Evolutionary conservation across 2,797 vertebrate genomes (phyloP), one percentile per base, ranked within the genome.

Genomic region (Gambusia yucatana): DNA sequence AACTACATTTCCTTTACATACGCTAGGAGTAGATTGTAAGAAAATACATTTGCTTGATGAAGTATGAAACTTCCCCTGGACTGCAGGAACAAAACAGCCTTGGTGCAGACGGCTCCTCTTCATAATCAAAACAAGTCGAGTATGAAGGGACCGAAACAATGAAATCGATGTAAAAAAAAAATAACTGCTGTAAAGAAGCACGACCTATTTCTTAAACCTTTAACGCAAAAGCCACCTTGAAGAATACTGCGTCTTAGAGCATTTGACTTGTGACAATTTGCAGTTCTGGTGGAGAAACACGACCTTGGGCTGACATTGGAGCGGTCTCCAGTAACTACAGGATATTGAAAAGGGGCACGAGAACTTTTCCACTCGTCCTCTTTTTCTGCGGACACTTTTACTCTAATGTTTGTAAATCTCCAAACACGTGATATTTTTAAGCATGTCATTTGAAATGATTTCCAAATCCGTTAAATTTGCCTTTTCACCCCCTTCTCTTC

Each of bases 301-400:
- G 14, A 33, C 59, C 4, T 30, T 61, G 9, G n/a, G 3, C 14
- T 61, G 14, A 33, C 5, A 16, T 33, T 61, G 30, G 33, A 16
- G 5, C 55, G 14, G 28, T 59, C 28, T 59, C 28, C 28, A 28
- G 25, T 57, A 28, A 13, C 10, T 57, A 4, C 14, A 14, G 25
- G 11, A 25, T 33, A 16, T 33, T 7, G 28, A 16, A 17, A 61
- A 33, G 6, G 14, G 30, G 16, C 4, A 17, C 28, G 13, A 59
- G 14, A 28, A 59, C 55, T 28, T 59, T 28, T 28, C 57, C 28
- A 16, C n/a, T 14, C 28, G 57, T 59, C 5, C 57, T 33, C 3
- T 67, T 69, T 72, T 14, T 81, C 17, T 44, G 2, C 39, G 65
- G 41, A 80, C n/a, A 7, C n/a, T 65, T 22, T 77, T 74, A 13